Base-by-base conservation (phyloP, 2,113 vertebrate species). In the Perca flavescens region DNA sequence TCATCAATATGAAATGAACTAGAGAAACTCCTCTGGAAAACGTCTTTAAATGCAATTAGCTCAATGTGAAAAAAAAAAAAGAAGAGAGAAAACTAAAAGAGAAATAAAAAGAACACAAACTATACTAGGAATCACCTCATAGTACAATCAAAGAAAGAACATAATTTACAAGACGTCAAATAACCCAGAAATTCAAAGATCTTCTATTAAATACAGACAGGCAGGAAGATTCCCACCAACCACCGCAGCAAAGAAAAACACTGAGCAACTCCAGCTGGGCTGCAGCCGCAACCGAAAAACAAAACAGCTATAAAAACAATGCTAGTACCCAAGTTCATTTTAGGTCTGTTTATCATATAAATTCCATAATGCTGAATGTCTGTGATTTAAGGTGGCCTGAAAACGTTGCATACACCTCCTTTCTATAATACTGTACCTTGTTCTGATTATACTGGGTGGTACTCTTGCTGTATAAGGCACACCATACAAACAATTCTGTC, bases 381-480 rank as follows among this genome's bases (percentile, higher is more conserved):
- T 34, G 69, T 25, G 64, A 50, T 73, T 69, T 47, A 46, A 68
- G 70, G 80, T 60, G 72, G 73, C 61, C 77, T 52, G 63, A 58
- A 77, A 69, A 78, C 70, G 65, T 69, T 84, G 71, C 85, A 80
- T 81, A 84, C 52, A 34, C 49, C 25, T 68, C 17, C 60, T 36
- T 40, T 76, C 53, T 71, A 7, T 75, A 80, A 89, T 14, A 84
- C 81, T 81, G 79, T 77, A 86, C 82, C 74, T 77, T 67, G 40
- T 47, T 65, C 4, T 71, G 68, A 28, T 69, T 46, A 56, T 63
- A 77, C 77, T 70, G 43, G 57, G 72, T 75, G 79, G 47, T 79
- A 82, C 61, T 72, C 63, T 43, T 21, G 58, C 66, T 74, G 65
- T 63, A 64, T 86, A 94, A 94, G 93, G 94, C 93, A 92, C 92